A percentile compares a stretch with the other conserved stretches of the same genome.
Evolutionary conservation across 1,140 invertebrate genomes (phyloP).

Genomic region (Lordiphosa clarofinis): DNA sequence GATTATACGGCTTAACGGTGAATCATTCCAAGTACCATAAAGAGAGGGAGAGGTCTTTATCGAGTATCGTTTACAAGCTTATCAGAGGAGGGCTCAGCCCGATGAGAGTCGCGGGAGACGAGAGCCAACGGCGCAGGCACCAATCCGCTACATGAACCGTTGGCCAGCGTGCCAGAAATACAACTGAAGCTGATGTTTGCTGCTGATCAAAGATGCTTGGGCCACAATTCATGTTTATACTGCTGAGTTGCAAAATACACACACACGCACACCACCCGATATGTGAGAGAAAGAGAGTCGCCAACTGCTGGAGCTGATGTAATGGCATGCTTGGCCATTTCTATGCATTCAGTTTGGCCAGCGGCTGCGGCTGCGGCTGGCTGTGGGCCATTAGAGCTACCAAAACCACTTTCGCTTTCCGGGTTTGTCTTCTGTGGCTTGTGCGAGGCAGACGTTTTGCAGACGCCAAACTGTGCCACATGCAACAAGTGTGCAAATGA

Average conservation of each 20-base stretch:
- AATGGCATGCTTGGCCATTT: conserved; percentile 51
- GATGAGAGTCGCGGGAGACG: background rate
- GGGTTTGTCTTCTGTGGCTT: conserved; percentile 15
- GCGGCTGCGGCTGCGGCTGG: conserved; percentile 26
- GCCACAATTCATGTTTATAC: conserved; percentile 20
- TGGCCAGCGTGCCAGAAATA: conserved; percentile 66
- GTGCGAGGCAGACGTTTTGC: conserved; percentile 23
- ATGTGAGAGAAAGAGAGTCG: conserved; percentile 35
- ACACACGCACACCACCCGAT: background rate
- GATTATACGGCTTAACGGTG: conserved; percentile 68
- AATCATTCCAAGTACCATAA: conserved; percentile 48
- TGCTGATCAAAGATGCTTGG: conserved; percentile 34
- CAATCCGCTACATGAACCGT: conserved; percentile 65
- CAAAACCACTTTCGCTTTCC: conserved; percentile 73
- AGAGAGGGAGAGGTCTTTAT: background rate
- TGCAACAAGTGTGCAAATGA: conserved; percentile 48
- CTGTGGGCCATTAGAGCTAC: conserved; percentile 39
- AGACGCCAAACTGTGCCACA: conserved; percentile 41
- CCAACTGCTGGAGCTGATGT: conserved; percentile 69
- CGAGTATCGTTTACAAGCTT: conserved; percentile 18
- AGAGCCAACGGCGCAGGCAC: conserved; percentile 43
- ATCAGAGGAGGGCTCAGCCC: conserved; percentile 22
- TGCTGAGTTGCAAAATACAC: conserved; percentile 38
- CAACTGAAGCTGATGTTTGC: conserved; percentile 41
- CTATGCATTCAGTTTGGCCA: conserved; percentile 50